Percentiles rank a stretch among this genome's conserved stretches.
Evolutionary conservation across 2,113 vertebrate species (phyloP).

Genomic region (Macrotus californicus): DNA sequence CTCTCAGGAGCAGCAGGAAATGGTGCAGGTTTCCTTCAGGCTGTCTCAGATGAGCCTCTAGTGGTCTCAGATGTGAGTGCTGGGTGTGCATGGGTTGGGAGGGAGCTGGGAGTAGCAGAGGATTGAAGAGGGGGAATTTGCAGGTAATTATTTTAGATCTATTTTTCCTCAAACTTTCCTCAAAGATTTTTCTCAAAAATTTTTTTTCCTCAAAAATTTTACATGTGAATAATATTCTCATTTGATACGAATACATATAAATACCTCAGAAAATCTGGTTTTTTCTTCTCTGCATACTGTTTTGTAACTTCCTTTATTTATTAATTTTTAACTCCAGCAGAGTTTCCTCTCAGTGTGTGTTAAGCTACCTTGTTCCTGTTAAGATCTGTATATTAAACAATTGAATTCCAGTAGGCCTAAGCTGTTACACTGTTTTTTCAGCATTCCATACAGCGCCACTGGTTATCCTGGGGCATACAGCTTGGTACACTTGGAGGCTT

Average conservation of each 20-base stretch:
- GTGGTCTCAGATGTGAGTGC: background rate
- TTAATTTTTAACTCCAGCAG: background rate
- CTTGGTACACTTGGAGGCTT: background rate
- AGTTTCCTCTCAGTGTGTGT: background rate
- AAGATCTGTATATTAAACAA: background rate
- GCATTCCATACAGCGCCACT: background rate
- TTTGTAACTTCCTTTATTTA: background rate
- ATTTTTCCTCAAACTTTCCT: too few species aligned
- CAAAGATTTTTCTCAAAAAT: too few species aligned
- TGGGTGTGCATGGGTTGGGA: too few species aligned
- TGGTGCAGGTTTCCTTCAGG: background rate
- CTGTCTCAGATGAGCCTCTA: background rate
- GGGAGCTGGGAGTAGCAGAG: too few species aligned
- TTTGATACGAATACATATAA: background rate
- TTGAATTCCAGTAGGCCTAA: background rate
- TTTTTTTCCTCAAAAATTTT: background rate
- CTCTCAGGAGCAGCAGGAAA: background rate
- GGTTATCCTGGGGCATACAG: background rate
- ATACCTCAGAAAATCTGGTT: background rate
- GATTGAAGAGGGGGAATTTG: background rate
- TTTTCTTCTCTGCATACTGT: background rate
- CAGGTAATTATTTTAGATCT: background rate
- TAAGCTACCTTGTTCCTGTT: background rate
- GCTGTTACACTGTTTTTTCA: background rate
- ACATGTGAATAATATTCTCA: background rate